phyloP scores from a whole-genome alignment of 2,113 vertebrate species.

The Callionymus lyra region DNA sequence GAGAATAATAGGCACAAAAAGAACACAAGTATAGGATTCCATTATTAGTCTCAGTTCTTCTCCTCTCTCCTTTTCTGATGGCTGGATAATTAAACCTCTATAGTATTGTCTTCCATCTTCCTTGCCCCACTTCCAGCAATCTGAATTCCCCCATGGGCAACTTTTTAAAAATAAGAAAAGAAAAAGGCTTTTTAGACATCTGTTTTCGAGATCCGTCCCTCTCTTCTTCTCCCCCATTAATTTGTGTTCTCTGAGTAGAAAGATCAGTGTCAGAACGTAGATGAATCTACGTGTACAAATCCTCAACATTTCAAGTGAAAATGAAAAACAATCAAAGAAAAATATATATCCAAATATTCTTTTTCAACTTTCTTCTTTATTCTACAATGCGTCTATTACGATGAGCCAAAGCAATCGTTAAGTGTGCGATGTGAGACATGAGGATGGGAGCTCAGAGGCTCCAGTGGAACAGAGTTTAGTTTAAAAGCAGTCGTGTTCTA shows the following conservation, averaged over 20 bases:
- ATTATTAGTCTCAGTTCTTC: constrained; percentile 59
- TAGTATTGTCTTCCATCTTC: constrained; percentile 70
- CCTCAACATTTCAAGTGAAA: not conserved
- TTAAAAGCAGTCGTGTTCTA: constrained; percentile 40
- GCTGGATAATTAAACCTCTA: constrained; percentile 73
- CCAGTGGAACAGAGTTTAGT: constrained; percentile 39
- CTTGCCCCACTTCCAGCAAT: constrained; percentile 63
- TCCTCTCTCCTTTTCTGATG: constrained; percentile 61
- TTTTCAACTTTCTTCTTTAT: constrained; percentile 43
- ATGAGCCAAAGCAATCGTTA: constrained; percentile 31
- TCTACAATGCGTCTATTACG: constrained; percentile 40
- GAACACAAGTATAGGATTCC: constrained; percentile 55
- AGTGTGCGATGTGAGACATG: constrained; percentile 40
- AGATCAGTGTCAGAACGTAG: constrained; percentile 40
- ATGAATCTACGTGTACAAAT: constrained; percentile 19
- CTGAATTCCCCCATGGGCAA: constrained; percentile 59
- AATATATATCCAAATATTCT: constrained; percentile 35
- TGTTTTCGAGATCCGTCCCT: constrained; percentile 58
- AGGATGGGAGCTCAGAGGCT: constrained; percentile 42
- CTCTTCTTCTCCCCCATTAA: constrained; percentile 42
- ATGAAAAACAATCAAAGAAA: constrained; percentile 17
- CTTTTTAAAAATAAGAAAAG: constrained; percentile 36
- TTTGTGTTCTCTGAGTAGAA: constrained; percentile 64
- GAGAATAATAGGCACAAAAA: constrained; percentile 31
- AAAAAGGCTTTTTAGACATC: constrained; percentile 50